Conservation (phyloP, 2,113 vertebrate species). For the Phyllostomus discolor region DNA sequence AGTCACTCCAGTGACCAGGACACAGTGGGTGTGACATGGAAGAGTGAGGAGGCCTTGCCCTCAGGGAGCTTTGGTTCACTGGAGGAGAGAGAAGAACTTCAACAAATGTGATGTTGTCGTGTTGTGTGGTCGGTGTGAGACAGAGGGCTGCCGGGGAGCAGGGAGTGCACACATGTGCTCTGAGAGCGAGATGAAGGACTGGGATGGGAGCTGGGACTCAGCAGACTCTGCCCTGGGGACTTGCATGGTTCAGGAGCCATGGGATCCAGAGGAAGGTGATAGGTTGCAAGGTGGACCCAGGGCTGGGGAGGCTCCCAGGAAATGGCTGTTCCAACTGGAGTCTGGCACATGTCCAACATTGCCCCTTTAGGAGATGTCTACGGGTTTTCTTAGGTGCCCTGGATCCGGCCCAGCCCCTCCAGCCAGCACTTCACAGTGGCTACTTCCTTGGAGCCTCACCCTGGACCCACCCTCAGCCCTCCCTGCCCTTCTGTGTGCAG, state of each 20-base stretch:
- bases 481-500: too few species aligned
- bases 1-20: too few species aligned
- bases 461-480: too few species aligned
- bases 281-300: fast-evolving
- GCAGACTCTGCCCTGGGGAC: background rate
- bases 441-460: too few species aligned
- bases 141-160: background rate
- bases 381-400: background rate
- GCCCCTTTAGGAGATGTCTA: fast-evolving
- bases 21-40: too few species aligned
- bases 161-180: too few species aligned
- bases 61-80: background rate
- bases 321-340: fast-evolving
- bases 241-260: fast-evolving
- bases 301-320: too few species aligned
- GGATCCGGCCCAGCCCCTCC: background rate
- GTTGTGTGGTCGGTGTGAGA: background rate
- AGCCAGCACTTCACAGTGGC: too few species aligned
- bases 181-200: background rate
- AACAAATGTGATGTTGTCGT: background rate
- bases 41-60: too few species aligned
- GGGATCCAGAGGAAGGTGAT: fast-evolving
- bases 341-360: fast-evolving
- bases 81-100: too few species aligned
- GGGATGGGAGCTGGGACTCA: background rate